These are phyloP conservation scores for Cheilinus undulatus DNA, from an alignment of 2,113 vertebrate genomes.

Conservation along the genomic window DNA sequence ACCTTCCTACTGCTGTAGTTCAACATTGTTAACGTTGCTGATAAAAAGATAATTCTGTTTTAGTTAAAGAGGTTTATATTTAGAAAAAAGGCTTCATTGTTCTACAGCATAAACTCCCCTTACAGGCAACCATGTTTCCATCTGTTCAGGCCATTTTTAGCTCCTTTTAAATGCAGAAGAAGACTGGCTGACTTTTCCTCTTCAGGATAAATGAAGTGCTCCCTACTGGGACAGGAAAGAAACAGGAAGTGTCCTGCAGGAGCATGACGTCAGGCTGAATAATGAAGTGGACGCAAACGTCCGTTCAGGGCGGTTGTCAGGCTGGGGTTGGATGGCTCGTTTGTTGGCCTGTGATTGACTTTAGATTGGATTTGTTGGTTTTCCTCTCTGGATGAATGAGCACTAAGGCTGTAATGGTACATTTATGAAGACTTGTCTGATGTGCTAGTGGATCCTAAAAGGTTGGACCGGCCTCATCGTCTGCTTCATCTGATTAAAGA, in stretches of 20 bases:
- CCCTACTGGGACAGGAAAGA: neutral
- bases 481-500: slow-evolving; percentile 24
- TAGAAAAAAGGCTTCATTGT: too few relatives aligned
- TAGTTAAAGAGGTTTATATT: too few relatives aligned
- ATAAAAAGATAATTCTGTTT: too few relatives aligned
- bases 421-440: neutral
- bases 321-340: slow-evolving; percentile 1
- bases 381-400: slow-evolving; percentile 19
- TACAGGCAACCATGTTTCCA: too few relatives aligned
- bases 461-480: neutral
- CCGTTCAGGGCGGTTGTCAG: slow-evolving; percentile 20
- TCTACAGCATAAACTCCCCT: too few relatives aligned
- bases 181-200: too few relatives aligned
- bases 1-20: too few relatives aligned
- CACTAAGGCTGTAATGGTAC: slow-evolving; percentile 10
- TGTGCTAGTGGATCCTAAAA: slow-evolving; percentile 4
- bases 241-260: neutral
- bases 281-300: slow-evolving; percentile 42
- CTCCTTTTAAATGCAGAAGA: too few relatives aligned
- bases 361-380: slow-evolving; percentile 32
- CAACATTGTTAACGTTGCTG: too few relatives aligned
- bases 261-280: slow-evolving; percentile 19
- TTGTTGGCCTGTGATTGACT: slow-evolving; percentile 22
- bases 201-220: neutral
- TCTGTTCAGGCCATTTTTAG: too few relatives aligned